Percentiles rank a stretch among this genome's conserved stretches.
phyloP scores from a whole-genome alignment of 1,140 invertebrate genomes.

The Eupristina koningsbergeri region DNA sequence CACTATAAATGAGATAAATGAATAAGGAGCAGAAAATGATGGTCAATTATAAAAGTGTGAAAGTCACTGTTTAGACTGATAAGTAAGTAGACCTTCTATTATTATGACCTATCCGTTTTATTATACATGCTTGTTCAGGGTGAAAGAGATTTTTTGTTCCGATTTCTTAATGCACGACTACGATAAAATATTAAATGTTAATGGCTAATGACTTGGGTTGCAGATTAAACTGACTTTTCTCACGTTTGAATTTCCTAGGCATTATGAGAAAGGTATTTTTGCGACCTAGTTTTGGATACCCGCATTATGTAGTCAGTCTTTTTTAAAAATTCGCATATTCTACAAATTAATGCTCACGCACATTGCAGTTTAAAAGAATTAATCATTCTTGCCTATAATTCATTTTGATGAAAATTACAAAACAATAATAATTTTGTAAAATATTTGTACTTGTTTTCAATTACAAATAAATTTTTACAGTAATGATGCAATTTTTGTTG shows the following conservation, averaged over 20 bases:
- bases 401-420: no score
- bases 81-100: conserved; percentile 6
- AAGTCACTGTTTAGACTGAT: conserved; percentile 14
- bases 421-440: no score
- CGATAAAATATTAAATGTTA: conserved; percentile 46
- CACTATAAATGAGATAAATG: background rate
- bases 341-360: conserved; percentile 6
- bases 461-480: no score
- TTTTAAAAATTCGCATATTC: conserved; percentile 22
- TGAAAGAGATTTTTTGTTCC: conserved; percentile 7
- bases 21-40: background rate
- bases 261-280: conserved; percentile 15
- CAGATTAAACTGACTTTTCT: conserved; percentile 37
- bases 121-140: conserved; percentile 12
- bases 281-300: conserved; percentile 40
- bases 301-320: conserved; percentile 19
- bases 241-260: conserved; percentile 33
- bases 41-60: conserved; percentile 24
- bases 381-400: background rate
- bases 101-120: conserved; percentile 3
- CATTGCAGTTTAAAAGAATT: background rate
- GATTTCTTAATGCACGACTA: conserved; percentile 28
- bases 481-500: no score
- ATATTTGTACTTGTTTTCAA: no score
- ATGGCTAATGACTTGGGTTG: conserved; percentile 40